Conservation (phyloP, 37 sponge, comb jelly and placozoan species). For the Oopsacas minuta region DNA sequence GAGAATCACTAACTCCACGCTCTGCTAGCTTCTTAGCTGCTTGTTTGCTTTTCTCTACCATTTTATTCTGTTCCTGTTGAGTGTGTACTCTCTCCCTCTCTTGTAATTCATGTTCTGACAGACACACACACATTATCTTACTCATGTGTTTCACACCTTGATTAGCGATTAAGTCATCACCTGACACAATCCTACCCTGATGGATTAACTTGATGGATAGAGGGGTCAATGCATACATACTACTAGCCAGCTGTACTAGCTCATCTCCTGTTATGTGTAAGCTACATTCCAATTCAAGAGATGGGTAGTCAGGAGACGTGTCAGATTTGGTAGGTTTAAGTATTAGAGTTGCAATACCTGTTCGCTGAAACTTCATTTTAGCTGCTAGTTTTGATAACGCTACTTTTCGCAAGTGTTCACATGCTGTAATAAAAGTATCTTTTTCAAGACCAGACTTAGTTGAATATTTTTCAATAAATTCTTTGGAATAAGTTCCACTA, state of each 20-base stretch:
- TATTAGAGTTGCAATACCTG: neutral
- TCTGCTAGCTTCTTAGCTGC: neutral
- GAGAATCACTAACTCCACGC: neutral
- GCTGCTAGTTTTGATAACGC: neutral
- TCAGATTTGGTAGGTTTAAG: constrained; percentile 11
- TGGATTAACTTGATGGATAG: neutral
- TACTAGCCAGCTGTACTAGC: neutral
- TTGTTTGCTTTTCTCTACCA: constrained; percentile 1
- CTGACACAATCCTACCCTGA: neutral
- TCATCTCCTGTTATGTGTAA: neutral
- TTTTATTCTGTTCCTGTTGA: neutral
- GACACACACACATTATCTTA: neutral
- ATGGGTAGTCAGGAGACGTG: neutral
- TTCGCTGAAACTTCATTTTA: neutral
- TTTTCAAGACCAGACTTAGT: neutral
- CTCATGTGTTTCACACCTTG: neutral
- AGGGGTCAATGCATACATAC: neutral
- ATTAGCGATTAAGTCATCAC: neutral
- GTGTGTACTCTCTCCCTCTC: neutral
- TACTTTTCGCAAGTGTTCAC: neutral
- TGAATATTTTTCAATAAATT: neutral
- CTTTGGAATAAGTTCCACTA: neutral
- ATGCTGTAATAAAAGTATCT: neutral
- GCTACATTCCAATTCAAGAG: neutral
- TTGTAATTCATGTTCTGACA: neutral